Evolutionary conservation across 2,113 vertebrate genomes (phyloP).

Genomic region (Monopterus albus): DNA sequence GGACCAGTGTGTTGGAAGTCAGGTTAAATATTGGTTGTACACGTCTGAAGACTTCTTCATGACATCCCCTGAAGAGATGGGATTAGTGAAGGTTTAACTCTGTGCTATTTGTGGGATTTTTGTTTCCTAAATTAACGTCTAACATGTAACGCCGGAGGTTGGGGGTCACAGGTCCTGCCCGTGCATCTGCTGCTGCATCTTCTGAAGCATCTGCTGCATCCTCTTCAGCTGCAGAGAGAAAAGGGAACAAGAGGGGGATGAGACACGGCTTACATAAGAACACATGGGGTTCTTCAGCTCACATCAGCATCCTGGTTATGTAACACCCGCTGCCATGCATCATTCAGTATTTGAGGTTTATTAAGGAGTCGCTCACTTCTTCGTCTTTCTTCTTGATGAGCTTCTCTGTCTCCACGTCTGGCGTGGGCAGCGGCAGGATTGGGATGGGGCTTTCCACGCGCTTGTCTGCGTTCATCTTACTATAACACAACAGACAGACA

Average conservation of each 20-base stretch:
- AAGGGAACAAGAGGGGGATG: background rate
- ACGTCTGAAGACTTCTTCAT: background rate
- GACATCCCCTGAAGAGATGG: background rate
- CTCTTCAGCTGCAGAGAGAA: constrained; percentile 68
- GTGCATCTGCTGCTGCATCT: constrained; percentile 84
- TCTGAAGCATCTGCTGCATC: constrained; percentile 84
- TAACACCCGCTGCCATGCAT: constrained; percentile 23
- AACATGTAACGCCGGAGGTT: background rate
- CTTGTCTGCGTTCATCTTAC: constrained; percentile 91
- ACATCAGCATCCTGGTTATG: constrained; percentile 15
- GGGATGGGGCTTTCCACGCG: constrained; percentile 92
- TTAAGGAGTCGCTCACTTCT: constrained; percentile 80
- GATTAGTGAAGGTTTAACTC: background rate
- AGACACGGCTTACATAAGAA: constrained; percentile 27
- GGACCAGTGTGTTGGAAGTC: background rate
- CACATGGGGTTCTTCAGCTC: constrained; percentile 29
- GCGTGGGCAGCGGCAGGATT: constrained; percentile 88
- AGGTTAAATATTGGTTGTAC: background rate
- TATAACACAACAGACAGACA: too few relatives aligned
- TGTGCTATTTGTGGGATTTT: background rate
- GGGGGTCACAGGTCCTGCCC: constrained; percentile 77
- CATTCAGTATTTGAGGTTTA: constrained; percentile 17
- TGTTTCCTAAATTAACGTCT: background rate
- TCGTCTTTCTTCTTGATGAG: constrained; percentile 96
- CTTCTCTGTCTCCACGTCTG: constrained; percentile 90